Base-by-base conservation (phyloP, 2,797 vertebrate genomes). In the Phrynocephalus guinanensis region DNA sequence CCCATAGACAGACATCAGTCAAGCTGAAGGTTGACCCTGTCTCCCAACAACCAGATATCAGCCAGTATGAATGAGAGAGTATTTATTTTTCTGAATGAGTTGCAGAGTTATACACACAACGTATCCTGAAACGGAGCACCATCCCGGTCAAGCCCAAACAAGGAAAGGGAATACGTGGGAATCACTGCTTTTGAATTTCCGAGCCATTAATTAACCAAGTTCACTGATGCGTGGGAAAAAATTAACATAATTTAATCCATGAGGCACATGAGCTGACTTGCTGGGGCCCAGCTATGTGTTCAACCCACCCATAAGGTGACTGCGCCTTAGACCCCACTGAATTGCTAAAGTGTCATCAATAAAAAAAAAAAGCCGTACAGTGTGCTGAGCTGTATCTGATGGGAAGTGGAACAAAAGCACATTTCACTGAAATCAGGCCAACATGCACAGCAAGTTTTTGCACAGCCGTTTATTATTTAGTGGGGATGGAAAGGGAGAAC, bases 181-280 rank as follows among this genome's bases (percentile, higher is more conserved):
- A 82, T 52, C 1, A 67, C 1, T 20, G 20, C 75, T 82, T 63
- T 66, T 67, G 28, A 56, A 73, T 73, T 56, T 81, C 78, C 9
- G 67, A 86, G 67, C 56, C 50, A 3, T 1, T 11, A 38, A 48
- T 50, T 73, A 82, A 67, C 9, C 44, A 50, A 10, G 8, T 50
- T 33, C 13, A 16, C 67, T 24, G 71, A 76, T 28, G 79, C 79
- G 60, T 82, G 80, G 79, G 86, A 87, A 87, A 68, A 20, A 68
- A 20, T 52, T 38, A 50, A 56, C 73, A 50, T 56, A 48, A 67
- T 76, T 67, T 75, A 38, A 82, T 76, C n/a, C 16, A 60, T 10
- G 30, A 33, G 5, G 63, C 48, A 66, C 28, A 24, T 52, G 60
- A 87, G 22, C 13, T 5, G 30, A 67, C 72, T 50, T 5, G 52